phyloP scores from a whole-genome alignment of 2,797 vertebrate genomes.

The Manis javanica region DNA sequence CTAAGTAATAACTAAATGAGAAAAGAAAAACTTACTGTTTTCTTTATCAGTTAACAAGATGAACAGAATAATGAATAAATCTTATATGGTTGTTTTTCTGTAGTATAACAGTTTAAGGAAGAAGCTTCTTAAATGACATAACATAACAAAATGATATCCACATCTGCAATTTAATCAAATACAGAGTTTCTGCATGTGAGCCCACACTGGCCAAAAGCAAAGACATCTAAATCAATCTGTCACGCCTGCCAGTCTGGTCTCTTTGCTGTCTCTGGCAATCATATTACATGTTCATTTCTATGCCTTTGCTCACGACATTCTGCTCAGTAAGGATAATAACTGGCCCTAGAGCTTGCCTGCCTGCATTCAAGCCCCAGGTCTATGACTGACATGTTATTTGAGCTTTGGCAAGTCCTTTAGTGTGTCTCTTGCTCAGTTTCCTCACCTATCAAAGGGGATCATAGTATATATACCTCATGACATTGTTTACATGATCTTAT shows the following conservation, averaged over 20 bases:
- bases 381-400: not conserved
- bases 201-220: not conserved
- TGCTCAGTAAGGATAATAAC: not conserved
- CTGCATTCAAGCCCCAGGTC: not conserved
- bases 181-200: not conserved
- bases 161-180: not conserved
- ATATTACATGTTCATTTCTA: not conserved
- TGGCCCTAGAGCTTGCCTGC: not conserved
- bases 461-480: not conserved
- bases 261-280: not conserved
- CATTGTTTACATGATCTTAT: not conserved
- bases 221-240: not conserved
- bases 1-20: conserved; percentile 79
- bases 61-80: not conserved
- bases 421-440: not conserved
- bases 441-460: not conserved
- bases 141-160: not conserved
- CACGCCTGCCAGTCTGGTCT: not conserved
- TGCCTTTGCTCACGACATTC: not conserved
- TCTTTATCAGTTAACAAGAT: not conserved
- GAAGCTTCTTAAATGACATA: not conserved
- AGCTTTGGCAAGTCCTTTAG: not conserved
- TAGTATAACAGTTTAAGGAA: not conserved
- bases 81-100: not conserved
- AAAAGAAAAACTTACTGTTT: conserved; percentile 21